A percentile compares a stretch with the other conserved stretches of the same genome.
phyloP scores from a whole-genome alignment of 2,113 vertebrate species.

The Colinus virginianus region DNA sequence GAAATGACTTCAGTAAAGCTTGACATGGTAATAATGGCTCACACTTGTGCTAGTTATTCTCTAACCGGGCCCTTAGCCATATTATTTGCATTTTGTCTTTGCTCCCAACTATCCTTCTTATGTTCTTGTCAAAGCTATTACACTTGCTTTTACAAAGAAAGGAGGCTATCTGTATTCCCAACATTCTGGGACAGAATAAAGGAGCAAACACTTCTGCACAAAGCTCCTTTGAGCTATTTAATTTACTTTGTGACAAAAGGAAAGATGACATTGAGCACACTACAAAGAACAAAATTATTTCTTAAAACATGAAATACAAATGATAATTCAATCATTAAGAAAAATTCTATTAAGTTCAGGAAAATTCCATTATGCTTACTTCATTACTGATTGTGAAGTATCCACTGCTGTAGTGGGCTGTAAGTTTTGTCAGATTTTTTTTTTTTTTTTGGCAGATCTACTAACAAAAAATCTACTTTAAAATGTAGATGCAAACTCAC shows the following conservation, averaged over 20 bases:
- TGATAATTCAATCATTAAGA: constrained; percentile 57
- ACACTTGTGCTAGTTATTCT: constrained; percentile 21
- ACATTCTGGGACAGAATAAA: constrained; percentile 69
- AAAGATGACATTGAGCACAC: constrained; percentile 69
- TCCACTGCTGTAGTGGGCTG: background rate
- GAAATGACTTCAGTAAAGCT: constrained; percentile 8
- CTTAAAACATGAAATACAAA: constrained; percentile 56
- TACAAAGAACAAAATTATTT: constrained; percentile 67
- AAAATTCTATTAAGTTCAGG: constrained; percentile 34
- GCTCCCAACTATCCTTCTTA: constrained; percentile 62
- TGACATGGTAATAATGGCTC: constrained; percentile 11
- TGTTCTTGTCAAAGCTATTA: constrained; percentile 66
- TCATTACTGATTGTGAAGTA: constrained; percentile 1
- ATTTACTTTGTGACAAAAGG: constrained; percentile 73
- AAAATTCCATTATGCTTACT: constrained; percentile 4
- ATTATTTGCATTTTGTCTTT: constrained; percentile 72
- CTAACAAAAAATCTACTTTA: background rate
- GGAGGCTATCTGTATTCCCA: constrained; percentile 71
- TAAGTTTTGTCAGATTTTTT: accelerated
- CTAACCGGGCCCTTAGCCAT: constrained; percentile 24
- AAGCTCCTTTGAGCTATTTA: constrained; percentile 76
- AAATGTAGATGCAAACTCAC: background rate
- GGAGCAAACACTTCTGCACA: constrained; percentile 66
- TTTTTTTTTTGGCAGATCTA: background rate
- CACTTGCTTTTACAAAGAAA: constrained; percentile 64